phyloP scores from a whole-genome alignment of 2,888 invertebrate genomes.

The Cheilosia variabilis region DNA sequence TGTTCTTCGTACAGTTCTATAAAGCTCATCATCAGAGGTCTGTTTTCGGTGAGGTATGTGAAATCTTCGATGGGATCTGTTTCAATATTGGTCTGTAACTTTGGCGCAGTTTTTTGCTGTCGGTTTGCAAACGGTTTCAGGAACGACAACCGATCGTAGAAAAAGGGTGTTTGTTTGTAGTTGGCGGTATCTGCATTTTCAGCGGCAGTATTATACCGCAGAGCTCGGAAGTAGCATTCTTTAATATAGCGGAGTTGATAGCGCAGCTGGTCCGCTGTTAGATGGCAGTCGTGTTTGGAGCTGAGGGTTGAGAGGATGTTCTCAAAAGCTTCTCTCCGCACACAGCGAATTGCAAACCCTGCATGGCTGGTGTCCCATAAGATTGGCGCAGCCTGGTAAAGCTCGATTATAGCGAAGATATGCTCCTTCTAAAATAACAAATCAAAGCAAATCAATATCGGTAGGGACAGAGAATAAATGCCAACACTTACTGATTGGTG shows the following conservation, averaged over 20 bases:
- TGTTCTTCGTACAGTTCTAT: constrained; percentile 44
- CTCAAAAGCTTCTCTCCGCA: neutral
- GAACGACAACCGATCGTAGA: constrained; percentile 14
- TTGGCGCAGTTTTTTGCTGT: neutral
- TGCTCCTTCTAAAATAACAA: neutral
- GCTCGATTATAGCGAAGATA: neutral
- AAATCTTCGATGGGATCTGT: neutral
- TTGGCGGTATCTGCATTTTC: neutral
- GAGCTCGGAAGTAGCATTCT: neutral
- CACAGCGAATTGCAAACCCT: neutral
- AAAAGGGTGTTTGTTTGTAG: neutral
- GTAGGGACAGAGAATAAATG: too few species aligned
- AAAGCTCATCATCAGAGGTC: constrained; percentile 41
- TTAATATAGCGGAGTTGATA: neutral
- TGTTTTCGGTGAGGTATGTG: constrained; percentile 4
- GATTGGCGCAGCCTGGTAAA: neutral
- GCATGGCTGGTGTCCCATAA: constrained; percentile 4
- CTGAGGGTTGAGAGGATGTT: neutral
- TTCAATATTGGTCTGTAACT: neutral
- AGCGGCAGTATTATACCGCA: too few species aligned
- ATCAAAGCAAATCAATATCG: too few species aligned
- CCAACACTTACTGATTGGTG: too few species aligned
- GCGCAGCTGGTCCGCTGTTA: neutral
- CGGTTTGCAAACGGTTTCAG: constrained; percentile 12
- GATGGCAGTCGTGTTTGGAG: neutral